Conservation (phyloP, 2,113 vertebrate species). For the Zosterops lateralis region DNA sequence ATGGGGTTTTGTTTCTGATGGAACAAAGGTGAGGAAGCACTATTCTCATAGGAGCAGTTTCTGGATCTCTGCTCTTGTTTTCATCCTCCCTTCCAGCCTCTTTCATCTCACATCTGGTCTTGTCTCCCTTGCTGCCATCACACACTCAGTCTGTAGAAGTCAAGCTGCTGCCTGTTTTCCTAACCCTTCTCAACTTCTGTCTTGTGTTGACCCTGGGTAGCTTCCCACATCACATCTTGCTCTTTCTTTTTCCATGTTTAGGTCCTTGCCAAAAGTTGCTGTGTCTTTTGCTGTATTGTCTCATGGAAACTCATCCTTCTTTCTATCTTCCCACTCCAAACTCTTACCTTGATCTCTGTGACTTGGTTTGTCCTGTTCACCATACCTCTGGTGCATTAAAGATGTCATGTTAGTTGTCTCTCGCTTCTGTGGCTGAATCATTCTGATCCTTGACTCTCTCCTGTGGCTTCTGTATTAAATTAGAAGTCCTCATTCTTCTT, state of each 20-base stretch:
- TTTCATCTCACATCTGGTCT: not conserved
- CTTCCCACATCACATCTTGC: not conserved
- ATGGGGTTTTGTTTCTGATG: not conserved
- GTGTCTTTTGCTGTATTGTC: not conserved
- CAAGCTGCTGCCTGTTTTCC: not conserved
- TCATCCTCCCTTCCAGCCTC: not conserved
- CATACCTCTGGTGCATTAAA: not conserved
- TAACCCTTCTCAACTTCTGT: not conserved
- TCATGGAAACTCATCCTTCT: conserved; percentile 6
- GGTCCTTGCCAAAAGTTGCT: not conserved
- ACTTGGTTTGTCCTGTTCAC: not conserved
- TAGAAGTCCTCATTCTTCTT: not conserved
- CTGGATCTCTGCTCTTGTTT: not conserved
- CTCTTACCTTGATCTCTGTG: not conserved
- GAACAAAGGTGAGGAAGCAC: not conserved
- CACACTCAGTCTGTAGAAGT: not conserved
- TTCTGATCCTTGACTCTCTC: not conserved
- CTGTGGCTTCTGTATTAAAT: not conserved
- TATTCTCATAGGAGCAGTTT: not conserved
- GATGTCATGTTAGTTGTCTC: not conserved
- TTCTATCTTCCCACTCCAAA: not conserved
- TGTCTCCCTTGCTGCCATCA: conserved; percentile 16
- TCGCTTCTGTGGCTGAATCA: not conserved
- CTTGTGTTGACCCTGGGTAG: not conserved
- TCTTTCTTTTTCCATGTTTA: not conserved